These are phyloP conservation scores for Euleptes europaea DNA, from an alignment of 2,113 vertebrate species.

Conservation along the genomic window DNA sequence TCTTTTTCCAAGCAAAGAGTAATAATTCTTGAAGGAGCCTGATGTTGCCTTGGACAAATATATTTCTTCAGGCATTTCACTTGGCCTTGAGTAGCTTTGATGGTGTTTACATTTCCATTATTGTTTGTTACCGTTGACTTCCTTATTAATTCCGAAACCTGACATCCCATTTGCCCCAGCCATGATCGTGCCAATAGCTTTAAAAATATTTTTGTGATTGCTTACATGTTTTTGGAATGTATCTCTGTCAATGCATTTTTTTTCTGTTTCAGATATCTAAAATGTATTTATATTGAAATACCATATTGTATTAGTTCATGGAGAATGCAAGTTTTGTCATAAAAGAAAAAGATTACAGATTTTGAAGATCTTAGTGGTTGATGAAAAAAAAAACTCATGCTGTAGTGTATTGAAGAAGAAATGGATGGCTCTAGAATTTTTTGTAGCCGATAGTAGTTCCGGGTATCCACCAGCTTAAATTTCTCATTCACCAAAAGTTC, in stretches of 20 bases:
- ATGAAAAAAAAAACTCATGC: background rate
- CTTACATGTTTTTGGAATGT: background rate
- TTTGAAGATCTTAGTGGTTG: background rate
- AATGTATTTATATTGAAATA: background rate
- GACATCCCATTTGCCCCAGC: background rate
- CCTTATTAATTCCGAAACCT: slow-evolving; percentile 29
- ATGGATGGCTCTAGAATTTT: no score
- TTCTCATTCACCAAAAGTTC: no score
- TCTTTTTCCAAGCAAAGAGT: slow-evolving; percentile 47
- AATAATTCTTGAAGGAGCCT: slow-evolving; percentile 45
- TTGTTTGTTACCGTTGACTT: slow-evolving; percentile 43
- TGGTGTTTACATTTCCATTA: slow-evolving; percentile 42
- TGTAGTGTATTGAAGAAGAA: background rate
- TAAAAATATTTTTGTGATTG: background rate
- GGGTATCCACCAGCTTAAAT: no score
- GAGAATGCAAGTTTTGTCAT: background rate
- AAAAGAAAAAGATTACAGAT: background rate
- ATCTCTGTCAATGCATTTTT: slow-evolving; percentile 6
- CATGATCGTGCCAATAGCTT: slow-evolving; percentile 20
- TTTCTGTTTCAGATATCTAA: background rate
- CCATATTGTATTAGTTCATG: background rate
- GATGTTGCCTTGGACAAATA: slow-evolving; percentile 40
- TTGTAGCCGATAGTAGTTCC: no score
- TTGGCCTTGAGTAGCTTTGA: slow-evolving; percentile 16
- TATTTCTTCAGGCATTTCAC: slow-evolving; percentile 25